Conservation (phyloP, 1,140 invertebrate genomes). For the Drosophila quadrilineata region DNA sequence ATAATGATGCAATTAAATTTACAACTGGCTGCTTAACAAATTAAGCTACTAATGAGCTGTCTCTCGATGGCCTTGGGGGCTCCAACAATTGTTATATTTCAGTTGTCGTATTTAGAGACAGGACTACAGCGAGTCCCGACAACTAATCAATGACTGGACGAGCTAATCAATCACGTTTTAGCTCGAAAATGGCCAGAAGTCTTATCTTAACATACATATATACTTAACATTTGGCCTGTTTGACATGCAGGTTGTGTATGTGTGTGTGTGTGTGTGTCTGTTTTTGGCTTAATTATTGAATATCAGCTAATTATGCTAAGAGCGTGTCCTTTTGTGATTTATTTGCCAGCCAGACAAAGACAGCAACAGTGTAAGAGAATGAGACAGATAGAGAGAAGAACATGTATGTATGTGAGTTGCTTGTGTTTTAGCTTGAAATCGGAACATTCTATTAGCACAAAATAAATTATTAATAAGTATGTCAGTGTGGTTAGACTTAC, state of each 20-base stretch:
- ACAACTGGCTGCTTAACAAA: constrained; percentile 46
- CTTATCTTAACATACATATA: no score
- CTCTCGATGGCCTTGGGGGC: no score
- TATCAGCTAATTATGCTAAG: constrained; percentile 65
- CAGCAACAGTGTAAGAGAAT: no score
- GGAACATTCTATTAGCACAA: constrained; percentile 62
- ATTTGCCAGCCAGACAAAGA: not conserved
- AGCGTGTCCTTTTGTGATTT: constrained; percentile 41
- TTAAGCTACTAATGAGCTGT: constrained; percentile 46
- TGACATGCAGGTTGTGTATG: constrained; percentile 20
- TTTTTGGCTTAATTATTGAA: constrained; percentile 62
- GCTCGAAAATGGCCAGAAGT: no score
- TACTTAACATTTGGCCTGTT: constrained; percentile 12
- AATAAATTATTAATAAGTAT: constrained; percentile 74
- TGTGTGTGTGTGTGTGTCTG: no score
- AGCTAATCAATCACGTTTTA: constrained; percentile 47
- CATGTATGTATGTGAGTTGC: constrained; percentile 18
- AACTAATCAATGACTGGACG: constrained; percentile 29
- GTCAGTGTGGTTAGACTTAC: constrained; percentile 55
- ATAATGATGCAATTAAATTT: constrained; percentile 58
- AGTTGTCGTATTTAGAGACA: no score
- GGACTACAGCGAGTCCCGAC: not conserved
- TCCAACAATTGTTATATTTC: no score
- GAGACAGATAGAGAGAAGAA: no score
- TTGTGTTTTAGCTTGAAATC: constrained; percentile 33